A percentile compares a stretch with the other conserved stretches of the same genome.
Conservation (phyloP, 2,888 invertebrate species). For the Agelastica alni region DNA sequence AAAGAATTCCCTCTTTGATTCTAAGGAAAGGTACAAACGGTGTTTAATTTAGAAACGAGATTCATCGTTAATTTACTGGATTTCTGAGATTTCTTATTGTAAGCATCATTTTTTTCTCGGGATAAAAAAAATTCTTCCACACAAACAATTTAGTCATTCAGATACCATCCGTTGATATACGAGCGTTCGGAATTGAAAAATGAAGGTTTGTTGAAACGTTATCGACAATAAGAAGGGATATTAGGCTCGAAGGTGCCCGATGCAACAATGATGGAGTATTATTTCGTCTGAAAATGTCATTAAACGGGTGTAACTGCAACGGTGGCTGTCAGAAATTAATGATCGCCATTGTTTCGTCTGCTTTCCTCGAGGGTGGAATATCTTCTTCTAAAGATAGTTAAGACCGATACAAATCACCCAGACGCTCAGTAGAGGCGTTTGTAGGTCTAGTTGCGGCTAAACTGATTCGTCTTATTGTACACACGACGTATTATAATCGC, state of each 20-base stretch:
- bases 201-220: conserved; percentile 8
- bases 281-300: conserved; percentile 26
- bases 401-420: conserved; percentile 19
- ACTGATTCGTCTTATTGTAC: background rate
- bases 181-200: conserved; percentile 9
- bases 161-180: conserved; percentile 13
- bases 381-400: conserved; percentile 28
- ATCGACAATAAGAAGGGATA: conserved; percentile 11
- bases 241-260: background rate
- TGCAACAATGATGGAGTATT: conserved; percentile 22
- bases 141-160: conserved; percentile 12
- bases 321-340: conserved; percentile 28
- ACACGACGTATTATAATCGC: too few species aligned
- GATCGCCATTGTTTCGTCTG: conserved; percentile 27
- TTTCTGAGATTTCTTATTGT: background rate
- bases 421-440: conserved; percentile 6
- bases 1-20: too few species aligned
- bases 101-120: background rate
- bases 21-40: too few species aligned
- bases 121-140: conserved; percentile 1
- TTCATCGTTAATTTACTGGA: too few species aligned
- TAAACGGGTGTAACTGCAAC: conserved; percentile 28
- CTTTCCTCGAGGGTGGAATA: conserved; percentile 12
- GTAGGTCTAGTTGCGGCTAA: background rate
- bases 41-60: too few species aligned